Evolutionary conservation across 2,797 vertebrate species (phyloP), one percentile per base, ranked within the genome.

Genomic region (Taeniopygia guttata): DNA sequence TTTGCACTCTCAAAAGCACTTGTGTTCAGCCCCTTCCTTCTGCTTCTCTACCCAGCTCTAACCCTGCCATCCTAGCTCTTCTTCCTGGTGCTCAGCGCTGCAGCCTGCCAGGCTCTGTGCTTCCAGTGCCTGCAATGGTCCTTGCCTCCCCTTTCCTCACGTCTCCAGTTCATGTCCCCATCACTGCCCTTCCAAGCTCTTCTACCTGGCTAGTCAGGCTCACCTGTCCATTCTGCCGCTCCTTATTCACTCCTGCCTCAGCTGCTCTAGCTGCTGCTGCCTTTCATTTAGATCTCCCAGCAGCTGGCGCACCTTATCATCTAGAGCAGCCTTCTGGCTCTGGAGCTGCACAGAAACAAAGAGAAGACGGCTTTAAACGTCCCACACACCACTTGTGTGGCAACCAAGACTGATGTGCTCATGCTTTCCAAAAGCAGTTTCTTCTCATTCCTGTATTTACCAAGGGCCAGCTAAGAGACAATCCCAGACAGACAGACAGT

Each of bases 361-460:
- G 49, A 32, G 23, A 42, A 54, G 49, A 42, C 0, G 1, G 9
- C 16, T n/a, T 70, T 20, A 11, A 43, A 42, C 13, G 54, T 70
- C 30, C 22, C 38, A 42, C 51, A 15, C 22, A 15, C 3, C 22
- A 11, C 30, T n/a, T 52, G 36, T 13, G 36, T 25, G 38, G n/a
- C n/a, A n/a, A n/a, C n/a, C 52, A 8, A 46, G n/a, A 36, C 1
- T 30, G 54, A 46, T 7, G 20, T 15, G n/a, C 16, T 5, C 15
- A 11, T 1, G 2, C n/a, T 73, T 46, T 23, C 30, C n/a, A n/a
- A n/a, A n/a, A n/a, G n/a, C n/a, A n/a, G n/a, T n/a, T 46, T 36
- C 11, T 13, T 58, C 70, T 46, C 7, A 0, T 6, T 29, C 32
- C 56, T 4, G 0, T 40, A 8, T n/a, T 48, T 27, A 7, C 22